Evolutionary conservation across 2,888 invertebrate genomes (phyloP), one percentile per base, ranked within the genome.

Genomic region (Drosophila falleni): DNA sequence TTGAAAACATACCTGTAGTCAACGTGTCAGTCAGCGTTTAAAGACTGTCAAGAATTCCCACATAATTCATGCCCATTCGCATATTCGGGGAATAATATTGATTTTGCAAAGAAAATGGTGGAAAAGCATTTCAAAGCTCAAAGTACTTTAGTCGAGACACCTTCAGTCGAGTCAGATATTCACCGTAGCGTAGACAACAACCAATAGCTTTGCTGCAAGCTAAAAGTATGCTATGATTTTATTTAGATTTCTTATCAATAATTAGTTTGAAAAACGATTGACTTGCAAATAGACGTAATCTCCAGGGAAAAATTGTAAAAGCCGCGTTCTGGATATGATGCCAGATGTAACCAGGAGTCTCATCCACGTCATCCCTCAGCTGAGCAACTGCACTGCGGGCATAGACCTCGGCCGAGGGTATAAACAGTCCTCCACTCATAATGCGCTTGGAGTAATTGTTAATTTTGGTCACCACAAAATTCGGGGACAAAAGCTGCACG

Each of bases 401-500:
- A 90, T 96, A 97, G 0, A 94, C 93, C 39, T 93, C 92, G 0
- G 96, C 95, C 84, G 95, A 94, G 0, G 96, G 96, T 59, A 96
- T 94, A 46, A 96, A 93, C 10, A 95, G 71, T 77, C 94, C 94
- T 0, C 94, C 95, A 11, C 94, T 94, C 93, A 96, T 94, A 59
- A 97, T 93, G 35, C 94, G 93, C 62, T 94, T 93, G 53, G 96
- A 97, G 93, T 96, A 97, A 9, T 95, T 94, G 91, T 97, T 97
- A 95, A 98, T 97, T 93, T 97, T 97, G 0, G 98, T 98, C 69
- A 96, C 95, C 44, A 98, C 95, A 92, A 97, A 98, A 16, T 83
- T 71, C 0, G 98, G 98, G 0, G 96, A 94, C 44, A 98, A 92
- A 90, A 97, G 96, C 92, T 98, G 98, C 26, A 98, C 94, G 50